phyloP scores from a whole-genome alignment of 2,113 vertebrate species.

The Charadrius vociferus region DNA sequence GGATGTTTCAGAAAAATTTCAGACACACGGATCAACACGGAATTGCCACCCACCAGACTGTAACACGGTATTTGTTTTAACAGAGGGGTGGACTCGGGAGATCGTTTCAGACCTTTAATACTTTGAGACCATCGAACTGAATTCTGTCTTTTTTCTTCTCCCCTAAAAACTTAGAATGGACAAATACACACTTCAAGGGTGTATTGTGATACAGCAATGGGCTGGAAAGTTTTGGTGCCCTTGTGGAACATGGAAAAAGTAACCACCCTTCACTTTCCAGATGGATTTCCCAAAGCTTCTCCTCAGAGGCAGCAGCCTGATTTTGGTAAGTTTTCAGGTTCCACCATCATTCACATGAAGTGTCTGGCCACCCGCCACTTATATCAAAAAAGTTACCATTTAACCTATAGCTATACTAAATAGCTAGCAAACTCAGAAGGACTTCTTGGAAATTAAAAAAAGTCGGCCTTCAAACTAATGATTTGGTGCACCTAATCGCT shows the following conservation, averaged over 20 bases:
- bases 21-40: accelerated
- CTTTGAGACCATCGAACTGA: background rate
- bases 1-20: background rate
- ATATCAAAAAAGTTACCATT: background rate
- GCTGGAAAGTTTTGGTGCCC: background rate
- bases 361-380: background rate
- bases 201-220: background rate
- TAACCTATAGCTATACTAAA: background rate
- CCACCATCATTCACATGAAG: background rate
- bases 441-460: background rate
- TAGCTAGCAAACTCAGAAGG: background rate
- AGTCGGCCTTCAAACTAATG: background rate
- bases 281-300: background rate
- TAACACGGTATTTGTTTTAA: background rate
- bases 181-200: background rate
- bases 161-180: background rate
- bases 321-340: background rate
- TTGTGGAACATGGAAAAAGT: background rate
- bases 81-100: background rate
- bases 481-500: background rate
- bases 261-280: background rate
- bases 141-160: background rate
- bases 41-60: background rate
- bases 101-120: background rate
- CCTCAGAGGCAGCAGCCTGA: background rate